Conservation (phyloP, 30 jellyfish, hydroid and myxozoan genomes). For the Clytia hemisphaerica region DNA sequence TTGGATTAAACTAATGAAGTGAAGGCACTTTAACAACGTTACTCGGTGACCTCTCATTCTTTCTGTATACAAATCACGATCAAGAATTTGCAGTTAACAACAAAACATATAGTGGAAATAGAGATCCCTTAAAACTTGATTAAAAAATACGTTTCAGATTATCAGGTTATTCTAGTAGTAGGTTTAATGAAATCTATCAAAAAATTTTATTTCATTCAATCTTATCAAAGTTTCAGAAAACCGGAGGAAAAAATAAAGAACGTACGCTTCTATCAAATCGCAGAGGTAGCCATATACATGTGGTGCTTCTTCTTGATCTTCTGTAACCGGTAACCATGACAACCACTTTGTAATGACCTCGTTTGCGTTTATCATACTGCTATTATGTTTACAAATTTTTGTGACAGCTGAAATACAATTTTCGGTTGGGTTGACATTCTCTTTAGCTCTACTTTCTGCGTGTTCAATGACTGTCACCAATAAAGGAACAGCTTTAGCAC, state of each 20-base stretch:
- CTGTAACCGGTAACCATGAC: conserved; percentile 95
- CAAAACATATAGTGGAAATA: no score
- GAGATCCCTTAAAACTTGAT: no score
- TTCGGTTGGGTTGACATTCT: conserved; percentile 81
- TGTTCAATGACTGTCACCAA: conserved; percentile 87
- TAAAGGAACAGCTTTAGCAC: conserved; percentile 82
- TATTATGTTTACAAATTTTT: conserved; percentile 77
- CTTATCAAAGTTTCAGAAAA: neutral
- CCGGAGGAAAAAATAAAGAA: neutral
- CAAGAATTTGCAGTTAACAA: no score
- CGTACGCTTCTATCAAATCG: conserved; percentile 90
- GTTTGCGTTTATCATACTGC: conserved; percentile 47
- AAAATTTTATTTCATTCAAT: no score
- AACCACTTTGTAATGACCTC: conserved; percentile 87
- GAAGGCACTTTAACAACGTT: no score
- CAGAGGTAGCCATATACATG: conserved; percentile 95
- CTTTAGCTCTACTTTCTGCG: conserved; percentile 71
- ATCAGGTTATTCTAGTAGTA: no score
- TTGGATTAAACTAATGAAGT: no score
- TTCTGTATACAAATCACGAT: no score
- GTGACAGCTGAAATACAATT: conserved; percentile 95
- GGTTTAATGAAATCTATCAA: no score
- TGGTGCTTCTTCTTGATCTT: conserved; percentile 97
- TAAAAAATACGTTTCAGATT: no score
- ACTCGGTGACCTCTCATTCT: no score